Conservation (phyloP, 2,113 vertebrate genomes). For the Dromas ardeola region DNA sequence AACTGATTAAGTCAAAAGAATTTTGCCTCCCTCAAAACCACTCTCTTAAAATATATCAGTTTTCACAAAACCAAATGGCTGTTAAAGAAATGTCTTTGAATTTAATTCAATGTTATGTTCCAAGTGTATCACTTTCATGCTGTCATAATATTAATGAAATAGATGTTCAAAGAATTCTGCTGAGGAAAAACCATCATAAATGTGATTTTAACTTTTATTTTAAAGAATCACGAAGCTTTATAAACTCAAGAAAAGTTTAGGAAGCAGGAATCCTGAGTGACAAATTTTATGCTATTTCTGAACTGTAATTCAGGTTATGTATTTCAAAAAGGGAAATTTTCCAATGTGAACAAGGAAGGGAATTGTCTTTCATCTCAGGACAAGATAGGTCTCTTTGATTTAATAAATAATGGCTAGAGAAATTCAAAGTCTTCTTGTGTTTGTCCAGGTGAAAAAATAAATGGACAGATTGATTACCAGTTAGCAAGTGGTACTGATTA, state of each 20-base stretch:
- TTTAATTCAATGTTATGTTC: not conserved
- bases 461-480: not conserved
- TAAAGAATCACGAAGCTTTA: not conserved
- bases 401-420: conserved; percentile 4
- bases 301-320: not conserved
- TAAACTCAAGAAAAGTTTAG: not conserved
- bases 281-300: not conserved
- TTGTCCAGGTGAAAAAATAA: conserved; percentile 39
- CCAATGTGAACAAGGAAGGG: not conserved
- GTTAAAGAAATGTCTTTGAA: not conserved
- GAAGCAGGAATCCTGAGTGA: not conserved
- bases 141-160: not conserved
- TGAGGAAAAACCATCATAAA: not conserved
- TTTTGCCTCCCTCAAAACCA: not conserved
- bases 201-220: not conserved
- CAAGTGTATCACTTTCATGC: not conserved
- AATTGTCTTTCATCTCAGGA: conserved; percentile 42
- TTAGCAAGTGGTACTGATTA: conserved; percentile 23
- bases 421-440: conserved; percentile 24
- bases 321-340: not conserved
- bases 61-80: not conserved
- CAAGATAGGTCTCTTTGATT: not conserved
- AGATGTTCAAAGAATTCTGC: not conserved
- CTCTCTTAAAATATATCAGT: not conserved
- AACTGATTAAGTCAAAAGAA: not conserved